phyloP scores from a whole-genome alignment of 2,113 vertebrate species.

The Pelvicachromis taeniatus region DNA sequence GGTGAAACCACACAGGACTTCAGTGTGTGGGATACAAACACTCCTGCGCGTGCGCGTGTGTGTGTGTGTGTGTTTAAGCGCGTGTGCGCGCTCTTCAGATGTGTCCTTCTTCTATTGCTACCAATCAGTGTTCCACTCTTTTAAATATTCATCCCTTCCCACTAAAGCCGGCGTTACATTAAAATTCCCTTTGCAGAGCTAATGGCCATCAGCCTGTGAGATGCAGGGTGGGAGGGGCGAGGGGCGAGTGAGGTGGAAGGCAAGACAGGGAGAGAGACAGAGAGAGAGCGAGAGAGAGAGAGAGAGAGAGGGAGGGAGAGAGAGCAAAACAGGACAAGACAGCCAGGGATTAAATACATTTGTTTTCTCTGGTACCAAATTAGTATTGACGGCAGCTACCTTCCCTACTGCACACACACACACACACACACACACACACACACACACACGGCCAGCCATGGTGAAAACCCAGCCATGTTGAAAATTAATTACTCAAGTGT shows the following conservation, averaged over 20 bases:
- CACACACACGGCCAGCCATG: neutral
- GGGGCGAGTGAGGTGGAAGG: neutral
- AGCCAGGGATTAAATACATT: conserved; percentile 71
- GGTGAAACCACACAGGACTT: neutral
- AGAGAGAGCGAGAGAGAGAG: neutral
- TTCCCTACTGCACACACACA: conserved; percentile 1
- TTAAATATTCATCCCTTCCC: conserved; percentile 60
- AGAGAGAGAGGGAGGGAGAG: neutral
- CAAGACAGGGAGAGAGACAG: neutral
- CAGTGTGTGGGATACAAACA: conserved; percentile 8
- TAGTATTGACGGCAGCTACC: conserved; percentile 67
- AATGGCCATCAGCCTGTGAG: conserved; percentile 43
- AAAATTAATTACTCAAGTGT: conserved; percentile 66
- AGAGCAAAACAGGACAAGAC: conserved; percentile 55
- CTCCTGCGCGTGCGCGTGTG: neutral
- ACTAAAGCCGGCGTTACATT: conserved; percentile 45
- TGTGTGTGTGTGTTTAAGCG: neutral
- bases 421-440: neutral
- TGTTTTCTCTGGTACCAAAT: conserved; percentile 68
- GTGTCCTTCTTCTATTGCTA: conserved; percentile 40
- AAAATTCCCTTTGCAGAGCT: conserved; percentile 56
- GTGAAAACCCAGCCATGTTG: conserved; percentile 64
- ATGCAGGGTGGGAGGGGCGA: neutral
- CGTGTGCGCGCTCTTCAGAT: neutral
- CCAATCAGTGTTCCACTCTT: conserved; percentile 38